Conservation (phyloP, 2,888 invertebrate species). For the Latrodectus hesperus region DNA sequence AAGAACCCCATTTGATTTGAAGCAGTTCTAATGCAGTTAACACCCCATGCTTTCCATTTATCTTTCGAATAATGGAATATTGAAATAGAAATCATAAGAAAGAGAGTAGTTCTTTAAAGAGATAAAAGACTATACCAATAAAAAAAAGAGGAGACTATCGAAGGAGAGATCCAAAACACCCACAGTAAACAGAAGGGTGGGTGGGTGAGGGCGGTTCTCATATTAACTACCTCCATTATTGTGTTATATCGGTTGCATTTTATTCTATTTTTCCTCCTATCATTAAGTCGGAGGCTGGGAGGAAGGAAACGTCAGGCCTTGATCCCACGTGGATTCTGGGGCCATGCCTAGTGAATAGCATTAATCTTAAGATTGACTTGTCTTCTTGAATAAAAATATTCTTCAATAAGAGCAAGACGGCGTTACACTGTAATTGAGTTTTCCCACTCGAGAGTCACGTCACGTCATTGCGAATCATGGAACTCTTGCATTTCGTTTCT, state of each 20-base stretch:
- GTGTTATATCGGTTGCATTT: conserved; percentile 68
- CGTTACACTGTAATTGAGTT: conserved; percentile 69
- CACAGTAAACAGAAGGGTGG: conserved; percentile 41
- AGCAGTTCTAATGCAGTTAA: neutral
- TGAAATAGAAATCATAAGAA: conserved; percentile 28
- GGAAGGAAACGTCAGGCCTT: conserved; percentile 41
- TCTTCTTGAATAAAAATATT: conserved; percentile 70
- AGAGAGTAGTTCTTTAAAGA: conserved; percentile 29
- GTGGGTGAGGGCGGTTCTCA: conserved; percentile 46
- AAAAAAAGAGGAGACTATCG: conserved; percentile 5
- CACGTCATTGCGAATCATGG: conserved; percentile 69
- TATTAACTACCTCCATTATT: conserved; percentile 70
- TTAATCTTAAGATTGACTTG: conserved; percentile 70
- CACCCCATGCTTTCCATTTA: conserved; percentile 29
- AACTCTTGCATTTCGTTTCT: conserved; percentile 67
- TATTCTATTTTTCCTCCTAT: conserved; percentile 58
- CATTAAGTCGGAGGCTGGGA: conserved; percentile 63
- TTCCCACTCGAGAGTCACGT: conserved; percentile 60
- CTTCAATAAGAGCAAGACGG: conserved; percentile 69
- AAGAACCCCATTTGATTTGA: neutral
- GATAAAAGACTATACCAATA: conserved; percentile 20
- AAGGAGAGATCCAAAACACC: conserved; percentile 13
- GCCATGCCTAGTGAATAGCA: conserved; percentile 62
- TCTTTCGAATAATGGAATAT: conserved; percentile 45
- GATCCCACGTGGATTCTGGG: conserved; percentile 62